A percentile compares a stretch with the other conserved stretches of the same genome.
Conservation (phyloP, 2,113 vertebrate genomes). For the Misgurnus mizolepis region DNA sequence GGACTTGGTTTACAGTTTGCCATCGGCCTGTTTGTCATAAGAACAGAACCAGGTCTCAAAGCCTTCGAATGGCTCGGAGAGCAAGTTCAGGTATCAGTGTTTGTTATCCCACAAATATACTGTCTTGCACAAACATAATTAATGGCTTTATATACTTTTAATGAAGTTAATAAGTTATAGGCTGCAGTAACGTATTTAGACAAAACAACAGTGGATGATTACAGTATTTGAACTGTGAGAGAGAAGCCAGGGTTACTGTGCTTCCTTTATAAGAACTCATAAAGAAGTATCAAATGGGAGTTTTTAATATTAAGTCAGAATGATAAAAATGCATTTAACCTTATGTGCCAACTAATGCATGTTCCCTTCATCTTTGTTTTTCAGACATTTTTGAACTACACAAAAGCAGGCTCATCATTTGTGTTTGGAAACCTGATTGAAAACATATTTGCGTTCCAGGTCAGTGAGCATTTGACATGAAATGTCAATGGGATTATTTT, state of each 20-base stretch:
- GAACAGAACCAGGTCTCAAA: conserved; percentile 81
- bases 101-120: background rate
- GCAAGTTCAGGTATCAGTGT: conserved; percentile 84
- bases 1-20: conserved; percentile 88
- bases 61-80: conserved; percentile 89
- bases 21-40: conserved; percentile 87
- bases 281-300: background rate
- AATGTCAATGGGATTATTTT: background rate
- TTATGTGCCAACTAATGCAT: background rate
- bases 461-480: conserved; percentile 63
- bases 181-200: conserved; percentile 6
- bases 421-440: conserved; percentile 85
- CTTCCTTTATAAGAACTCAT: background rate
- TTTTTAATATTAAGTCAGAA: background rate
- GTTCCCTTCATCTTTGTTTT: background rate
- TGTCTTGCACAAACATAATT: background rate
- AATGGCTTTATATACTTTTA: background rate
- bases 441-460: conserved; percentile 89
- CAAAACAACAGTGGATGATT: background rate
- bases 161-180: background rate
- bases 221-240: background rate
- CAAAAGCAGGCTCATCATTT: conserved; percentile 82
- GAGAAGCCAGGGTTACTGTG: background rate
- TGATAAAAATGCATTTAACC: background rate
- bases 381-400: conserved; percentile 88